Evolutionary conservation across 2,113 vertebrate genomes (phyloP).

Genomic region (Oceanodroma tethys): DNA sequence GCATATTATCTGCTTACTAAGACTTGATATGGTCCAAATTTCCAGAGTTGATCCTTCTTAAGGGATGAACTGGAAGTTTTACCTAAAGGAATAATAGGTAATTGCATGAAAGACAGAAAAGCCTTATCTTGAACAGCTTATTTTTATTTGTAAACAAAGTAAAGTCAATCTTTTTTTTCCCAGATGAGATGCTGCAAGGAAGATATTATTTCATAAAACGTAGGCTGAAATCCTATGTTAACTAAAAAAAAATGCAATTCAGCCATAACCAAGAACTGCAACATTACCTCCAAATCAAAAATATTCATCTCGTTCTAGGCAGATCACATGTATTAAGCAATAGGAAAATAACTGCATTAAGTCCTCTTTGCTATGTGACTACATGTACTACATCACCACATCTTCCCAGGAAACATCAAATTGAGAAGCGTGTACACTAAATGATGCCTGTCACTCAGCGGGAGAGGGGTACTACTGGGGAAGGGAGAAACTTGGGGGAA

Average conservation of each 20-base stretch:
- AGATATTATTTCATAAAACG: neutral
- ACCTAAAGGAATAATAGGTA: neutral
- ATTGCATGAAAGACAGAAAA: neutral
- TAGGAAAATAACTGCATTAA: neutral
- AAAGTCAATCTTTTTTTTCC: neutral
- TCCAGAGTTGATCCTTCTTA: neutral
- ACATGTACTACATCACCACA: neutral
- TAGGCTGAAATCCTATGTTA: neutral
- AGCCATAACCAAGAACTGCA: neutral
- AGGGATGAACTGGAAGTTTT: neutral
- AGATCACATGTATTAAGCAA: neutral
- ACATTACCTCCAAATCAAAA: neutral
- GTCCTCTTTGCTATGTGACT: neutral
- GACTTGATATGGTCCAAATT: neutral
- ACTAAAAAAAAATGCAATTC: neutral
- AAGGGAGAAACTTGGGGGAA: neutral
- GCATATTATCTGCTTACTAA: neutral
- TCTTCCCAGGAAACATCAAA: neutral
- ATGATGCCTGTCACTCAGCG: fast-evolving
- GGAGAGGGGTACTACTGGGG: neutral
- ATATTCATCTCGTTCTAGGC: neutral
- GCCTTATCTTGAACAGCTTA: neutral
- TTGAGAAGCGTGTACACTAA: fast-evolving
- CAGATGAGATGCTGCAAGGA: neutral
- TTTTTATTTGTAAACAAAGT: neutral